These are phyloP conservation scores for Cephus pulcher DNA, from an alignment of 2,888 invertebrate genomes.

Conservation along the genomic window DNA sequence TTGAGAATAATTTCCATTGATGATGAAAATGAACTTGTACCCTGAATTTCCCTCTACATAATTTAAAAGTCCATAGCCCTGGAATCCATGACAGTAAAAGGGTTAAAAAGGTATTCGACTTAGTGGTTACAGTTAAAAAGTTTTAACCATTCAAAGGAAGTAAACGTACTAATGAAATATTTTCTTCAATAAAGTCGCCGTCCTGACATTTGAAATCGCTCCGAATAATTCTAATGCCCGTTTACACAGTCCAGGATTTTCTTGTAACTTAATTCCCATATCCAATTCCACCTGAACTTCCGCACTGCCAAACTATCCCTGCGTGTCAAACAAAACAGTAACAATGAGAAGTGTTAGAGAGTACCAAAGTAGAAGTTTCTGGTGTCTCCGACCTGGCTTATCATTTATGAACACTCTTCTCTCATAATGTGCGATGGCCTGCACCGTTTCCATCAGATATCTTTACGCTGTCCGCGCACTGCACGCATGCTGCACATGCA, in stretches of 20 bases:
- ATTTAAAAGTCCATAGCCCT: conserved; percentile 12
- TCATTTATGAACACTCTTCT: neutral
- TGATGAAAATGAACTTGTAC: conserved; percentile 13
- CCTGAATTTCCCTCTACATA: conserved; percentile 6
- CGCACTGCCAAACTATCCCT: neutral
- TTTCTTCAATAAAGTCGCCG: neutral
- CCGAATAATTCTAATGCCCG: neutral
- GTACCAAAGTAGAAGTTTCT: neutral
- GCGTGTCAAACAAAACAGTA: neutral
- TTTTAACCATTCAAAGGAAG: neutral
- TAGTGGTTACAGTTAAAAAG: conserved; percentile 10
- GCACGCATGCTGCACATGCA: neutral
- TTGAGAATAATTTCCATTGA: neutral
- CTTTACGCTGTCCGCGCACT: neutral
- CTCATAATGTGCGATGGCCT: neutral
- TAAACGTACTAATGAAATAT: neutral
- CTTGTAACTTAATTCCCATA: neutral
- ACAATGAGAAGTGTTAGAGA: neutral
- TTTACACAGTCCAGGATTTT: neutral
- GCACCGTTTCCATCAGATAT: neutral
- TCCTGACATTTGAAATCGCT: neutral
- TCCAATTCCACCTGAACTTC: neutral
- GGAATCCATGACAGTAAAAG: conserved; percentile 7
- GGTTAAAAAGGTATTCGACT: conserved; percentile 8
- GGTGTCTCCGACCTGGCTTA: neutral